Conservation (phyloP, 2,113 vertebrate species). For the Struthidea cinerea region DNA sequence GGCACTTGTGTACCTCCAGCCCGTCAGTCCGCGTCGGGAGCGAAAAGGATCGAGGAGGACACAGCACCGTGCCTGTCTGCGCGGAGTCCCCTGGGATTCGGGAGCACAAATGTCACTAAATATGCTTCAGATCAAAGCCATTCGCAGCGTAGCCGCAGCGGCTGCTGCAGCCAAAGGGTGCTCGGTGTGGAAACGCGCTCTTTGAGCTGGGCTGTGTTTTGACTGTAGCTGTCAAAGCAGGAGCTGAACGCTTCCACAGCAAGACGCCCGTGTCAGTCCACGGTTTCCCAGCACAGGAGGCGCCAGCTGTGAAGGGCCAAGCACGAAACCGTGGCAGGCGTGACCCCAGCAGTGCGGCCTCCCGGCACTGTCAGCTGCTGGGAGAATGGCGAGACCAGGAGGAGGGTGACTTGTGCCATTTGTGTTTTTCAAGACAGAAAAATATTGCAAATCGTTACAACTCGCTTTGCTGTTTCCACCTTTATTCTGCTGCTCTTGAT, state of each 20-base stretch:
- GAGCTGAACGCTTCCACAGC: neutral
- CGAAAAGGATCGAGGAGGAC: neutral
- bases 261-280: accelerated
- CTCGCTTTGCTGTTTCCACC: neutral
- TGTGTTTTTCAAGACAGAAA: neutral
- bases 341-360: neutral
- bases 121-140: neutral
- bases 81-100: neutral
- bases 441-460: neutral
- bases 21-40: accelerated
- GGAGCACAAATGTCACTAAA: neutral
- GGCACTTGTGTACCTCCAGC: neutral
- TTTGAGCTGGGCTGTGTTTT: neutral
- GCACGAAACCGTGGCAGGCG: neutral
- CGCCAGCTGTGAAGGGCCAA: accelerated
- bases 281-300: neutral
- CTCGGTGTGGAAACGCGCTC: neutral
- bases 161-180: neutral
- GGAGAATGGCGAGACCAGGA: neutral
- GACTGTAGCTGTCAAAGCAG: neutral
- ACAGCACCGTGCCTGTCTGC: neutral
- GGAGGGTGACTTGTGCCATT: neutral
- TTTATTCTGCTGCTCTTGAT: neutral
- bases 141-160: neutral
- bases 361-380: neutral